These are phyloP conservation scores for Spongilla lacustris DNA, from an alignment of 37 sponge, comb jelly and placozoan genomes.

Conservation along the genomic window DNA sequence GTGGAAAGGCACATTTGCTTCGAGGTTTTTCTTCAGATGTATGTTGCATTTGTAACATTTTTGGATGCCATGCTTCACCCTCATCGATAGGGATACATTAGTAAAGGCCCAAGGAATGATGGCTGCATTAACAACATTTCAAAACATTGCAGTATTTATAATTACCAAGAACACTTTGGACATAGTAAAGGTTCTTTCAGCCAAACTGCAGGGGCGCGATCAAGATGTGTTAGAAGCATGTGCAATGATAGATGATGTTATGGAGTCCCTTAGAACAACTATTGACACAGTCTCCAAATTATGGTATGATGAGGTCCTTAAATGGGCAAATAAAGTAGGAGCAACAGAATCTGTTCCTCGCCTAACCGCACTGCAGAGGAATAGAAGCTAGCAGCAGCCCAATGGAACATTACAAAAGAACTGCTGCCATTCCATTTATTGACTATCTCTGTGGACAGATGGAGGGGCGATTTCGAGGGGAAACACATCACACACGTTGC, in stretches of 20 bases:
- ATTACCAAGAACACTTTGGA: slow-evolving; percentile 45
- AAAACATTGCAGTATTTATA: slow-evolving; percentile 33
- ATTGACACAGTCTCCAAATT: slow-evolving; percentile 30
- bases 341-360: slow-evolving; percentile 40
- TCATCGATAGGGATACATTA: background rate
- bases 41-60: slow-evolving; percentile 33
- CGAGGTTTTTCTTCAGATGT: slow-evolving; percentile 46
- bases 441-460: slow-evolving; percentile 29
- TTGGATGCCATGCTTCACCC: slow-evolving; percentile 46
- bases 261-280: background rate
- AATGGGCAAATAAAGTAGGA: slow-evolving; percentile 29
- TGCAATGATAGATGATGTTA: slow-evolving; percentile 36
- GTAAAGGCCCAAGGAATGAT: background rate
- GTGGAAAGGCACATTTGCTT: slow-evolving; percentile 62
- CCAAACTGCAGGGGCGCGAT: slow-evolving; percentile 51
- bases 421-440: slow-evolving; percentile 45
- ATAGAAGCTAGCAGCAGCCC: slow-evolving; percentile 22
- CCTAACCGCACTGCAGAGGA: slow-evolving; percentile 19
- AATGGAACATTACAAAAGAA: slow-evolving; percentile 42
- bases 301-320: slow-evolving; percentile 50
- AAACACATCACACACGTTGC: slow-evolving; percentile 14
- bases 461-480: slow-evolving; percentile 22
- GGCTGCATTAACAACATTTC: slow-evolving; percentile 49
- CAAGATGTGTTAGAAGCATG: slow-evolving; percentile 37
- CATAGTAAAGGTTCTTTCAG: slow-evolving; percentile 42